phyloP scores from a whole-genome alignment of 2,888 invertebrate species.

The Drosophila pseudotalamancana region DNA sequence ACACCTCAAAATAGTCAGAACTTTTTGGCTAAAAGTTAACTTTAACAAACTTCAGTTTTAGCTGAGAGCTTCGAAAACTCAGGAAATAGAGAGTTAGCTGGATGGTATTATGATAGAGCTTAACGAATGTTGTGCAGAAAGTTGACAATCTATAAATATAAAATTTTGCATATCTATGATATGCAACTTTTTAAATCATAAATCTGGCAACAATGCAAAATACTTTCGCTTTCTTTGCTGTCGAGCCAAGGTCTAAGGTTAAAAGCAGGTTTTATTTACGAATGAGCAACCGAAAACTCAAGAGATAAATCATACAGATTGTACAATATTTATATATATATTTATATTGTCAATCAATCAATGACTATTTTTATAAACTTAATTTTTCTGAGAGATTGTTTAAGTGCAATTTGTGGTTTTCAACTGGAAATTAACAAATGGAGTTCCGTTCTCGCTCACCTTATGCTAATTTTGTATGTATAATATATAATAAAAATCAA shows the following conservation, averaged over 20 bases:
- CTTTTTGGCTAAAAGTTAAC: conserved; percentile 32
- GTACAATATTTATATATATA: neutral
- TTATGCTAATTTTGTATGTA: conserved; percentile 56
- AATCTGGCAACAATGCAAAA: conserved; percentile 16
- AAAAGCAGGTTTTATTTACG: conserved; percentile 23
- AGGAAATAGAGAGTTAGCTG: conserved; percentile 11
- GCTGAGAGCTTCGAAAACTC: neutral
- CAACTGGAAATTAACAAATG: conserved; percentile 9
- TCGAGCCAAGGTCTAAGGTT: conserved; percentile 19
- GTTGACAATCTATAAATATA: conserved; percentile 39
- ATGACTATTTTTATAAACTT: conserved; percentile 23
- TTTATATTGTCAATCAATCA: conserved; percentile 21
- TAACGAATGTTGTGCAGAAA: conserved; percentile 41
- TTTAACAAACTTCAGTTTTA: neutral
- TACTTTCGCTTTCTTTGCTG: conserved; percentile 45
- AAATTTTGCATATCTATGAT: neutral
- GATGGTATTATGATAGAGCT: neutral
- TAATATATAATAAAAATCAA: neutral
- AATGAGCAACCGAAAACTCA: conserved; percentile 1
- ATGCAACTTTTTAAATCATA: conserved; percentile 9
- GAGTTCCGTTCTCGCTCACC: conserved; percentile 46
- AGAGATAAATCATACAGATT: conserved; percentile 9
- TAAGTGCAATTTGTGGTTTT: conserved; percentile 37
- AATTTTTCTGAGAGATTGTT: neutral
- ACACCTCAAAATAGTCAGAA: conserved; percentile 58